Conservation (phyloP, 2,797 vertebrate genomes). For the Lithobates sylvaticus region DNA sequence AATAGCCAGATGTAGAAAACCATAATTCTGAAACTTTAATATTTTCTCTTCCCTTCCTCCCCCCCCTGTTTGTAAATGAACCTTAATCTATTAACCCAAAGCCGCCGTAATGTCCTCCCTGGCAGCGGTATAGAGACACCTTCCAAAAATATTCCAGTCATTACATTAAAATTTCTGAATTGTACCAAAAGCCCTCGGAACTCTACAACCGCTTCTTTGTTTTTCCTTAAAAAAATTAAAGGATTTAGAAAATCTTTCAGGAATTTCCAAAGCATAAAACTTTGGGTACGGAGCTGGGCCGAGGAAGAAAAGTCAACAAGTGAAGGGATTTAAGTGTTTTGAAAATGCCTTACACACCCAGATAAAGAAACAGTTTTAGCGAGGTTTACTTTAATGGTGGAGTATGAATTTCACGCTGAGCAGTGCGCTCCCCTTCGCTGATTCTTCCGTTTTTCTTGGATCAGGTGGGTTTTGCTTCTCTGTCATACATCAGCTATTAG, state of each 20-base stretch:
- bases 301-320: slow-evolving; percentile 59
- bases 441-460: slow-evolving; percentile 61
- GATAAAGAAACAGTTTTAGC: slow-evolving; percentile 58
- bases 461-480: slow-evolving; percentile 24
- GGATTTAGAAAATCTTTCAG: slow-evolving; percentile 60
- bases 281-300: slow-evolving; percentile 50
- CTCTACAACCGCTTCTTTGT: slow-evolving; percentile 55
- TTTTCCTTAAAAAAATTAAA: slow-evolving; percentile 58
- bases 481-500: slow-evolving; percentile 31
- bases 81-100: slow-evolving; percentile 42
- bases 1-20: slow-evolving; percentile 21
- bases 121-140: slow-evolving; percentile 30
- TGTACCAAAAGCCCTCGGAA: slow-evolving; percentile 41
- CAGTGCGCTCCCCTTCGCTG: slow-evolving; percentile 22
- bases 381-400: slow-evolving; percentile 58
- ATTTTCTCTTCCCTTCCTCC: neutral
- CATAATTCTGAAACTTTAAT: neutral
- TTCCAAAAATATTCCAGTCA: slow-evolving; percentile 45
- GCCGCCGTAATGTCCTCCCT: slow-evolving; percentile 34
- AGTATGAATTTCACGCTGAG: slow-evolving; percentile 52
- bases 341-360: slow-evolving; percentile 60
- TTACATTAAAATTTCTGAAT: slow-evolving; percentile 53
- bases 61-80: slow-evolving; percentile 28
- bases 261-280: slow-evolving; percentile 61
- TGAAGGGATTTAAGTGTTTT: slow-evolving; percentile 56